These are phyloP conservation scores for Pogonocherus hispidulus DNA, from an alignment of 2,888 invertebrate genomes.

Conservation along the genomic window DNA sequence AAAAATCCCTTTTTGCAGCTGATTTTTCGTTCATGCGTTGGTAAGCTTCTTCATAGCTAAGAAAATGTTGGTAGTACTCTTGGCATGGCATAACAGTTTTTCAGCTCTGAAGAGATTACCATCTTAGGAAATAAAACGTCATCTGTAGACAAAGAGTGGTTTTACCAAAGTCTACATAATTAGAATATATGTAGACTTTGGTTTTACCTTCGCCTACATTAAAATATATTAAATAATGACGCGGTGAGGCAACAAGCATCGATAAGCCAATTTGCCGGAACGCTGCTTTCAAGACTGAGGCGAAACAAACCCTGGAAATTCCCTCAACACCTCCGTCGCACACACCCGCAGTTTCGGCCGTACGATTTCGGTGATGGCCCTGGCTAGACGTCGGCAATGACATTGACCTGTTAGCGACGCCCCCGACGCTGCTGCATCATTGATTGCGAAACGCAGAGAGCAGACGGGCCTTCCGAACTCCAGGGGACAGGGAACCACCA, in stretches of 20 bases:
- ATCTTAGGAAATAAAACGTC: too few species aligned
- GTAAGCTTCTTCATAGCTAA: too few species aligned
- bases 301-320: conserved; percentile 3
- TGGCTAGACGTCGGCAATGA: conserved; percentile 57
- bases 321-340: conserved; percentile 12
- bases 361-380: conserved; percentile 42
- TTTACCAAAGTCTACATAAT: too few species aligned
- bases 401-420: conserved; percentile 57
- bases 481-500: too few species aligned
- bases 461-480: conserved; percentile 33
- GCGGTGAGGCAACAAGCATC: not conserved
- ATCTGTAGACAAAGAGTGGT: too few species aligned
- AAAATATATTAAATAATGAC: not conserved
- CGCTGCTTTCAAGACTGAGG: not conserved
- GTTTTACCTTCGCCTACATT: too few species aligned
- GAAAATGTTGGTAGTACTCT: too few species aligned
- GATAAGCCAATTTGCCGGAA: not conserved
- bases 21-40: too few species aligned
- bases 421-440: conserved; percentile 55
- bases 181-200: too few species aligned
- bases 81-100: too few species aligned
- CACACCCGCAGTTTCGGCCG: conserved; percentile 38
- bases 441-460: conserved; percentile 51
- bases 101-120: too few species aligned
- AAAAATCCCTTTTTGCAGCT: too few species aligned